A percentile compares a stretch with the other conserved stretches of the same genome.
phyloP scores from a whole-genome alignment of 2,888 invertebrate species.

The Lepas anatifera region DNA sequence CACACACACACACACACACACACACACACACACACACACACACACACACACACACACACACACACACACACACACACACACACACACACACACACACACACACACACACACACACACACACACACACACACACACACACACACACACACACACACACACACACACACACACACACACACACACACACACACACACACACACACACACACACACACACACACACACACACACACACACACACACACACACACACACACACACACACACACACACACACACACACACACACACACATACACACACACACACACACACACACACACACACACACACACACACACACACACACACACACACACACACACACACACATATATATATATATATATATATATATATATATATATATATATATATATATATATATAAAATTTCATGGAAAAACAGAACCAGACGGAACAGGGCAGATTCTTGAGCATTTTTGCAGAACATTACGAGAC shows the following conservation, averaged over 20 bases:
- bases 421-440: not conserved
- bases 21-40: too few relatives aligned
- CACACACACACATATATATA: constrained; percentile 14
- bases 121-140: not conserved
- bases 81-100: too few relatives aligned
- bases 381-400: constrained; percentile 15
- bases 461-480: too few relatives aligned
- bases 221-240: not conserved
- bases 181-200: constrained; percentile 11
- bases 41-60: too few relatives aligned
- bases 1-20: too few relatives aligned
- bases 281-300: constrained; percentile 4
- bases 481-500: too few relatives aligned
- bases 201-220: not conserved
- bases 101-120: not conserved
- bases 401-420: constrained; percentile 15
- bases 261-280: constrained; percentile 18
- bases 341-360: constrained; percentile 15
- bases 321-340: constrained; percentile 9
- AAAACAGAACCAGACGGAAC: not conserved
- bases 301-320: constrained; percentile 10
- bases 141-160: not conserved
- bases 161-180: constrained; percentile 10
- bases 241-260: constrained; percentile 14
- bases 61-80: too few relatives aligned